Percentiles rank a stretch among this genome's conserved stretches.
phyloP scores from a whole-genome alignment of 2,888 invertebrate genomes.

The Acanthosoma haemorrhoidale region DNA sequence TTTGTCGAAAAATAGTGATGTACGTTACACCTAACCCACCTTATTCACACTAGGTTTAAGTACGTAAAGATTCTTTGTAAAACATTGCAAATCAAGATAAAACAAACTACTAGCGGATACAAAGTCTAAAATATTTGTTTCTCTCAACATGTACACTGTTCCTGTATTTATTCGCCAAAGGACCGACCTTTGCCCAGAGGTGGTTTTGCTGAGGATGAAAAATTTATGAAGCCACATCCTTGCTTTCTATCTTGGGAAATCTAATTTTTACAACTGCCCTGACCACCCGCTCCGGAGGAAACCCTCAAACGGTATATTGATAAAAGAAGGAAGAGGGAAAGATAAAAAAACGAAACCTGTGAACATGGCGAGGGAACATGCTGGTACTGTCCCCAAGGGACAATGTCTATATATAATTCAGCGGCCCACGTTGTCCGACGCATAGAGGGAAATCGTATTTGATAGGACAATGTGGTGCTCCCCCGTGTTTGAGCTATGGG shows the following conservation, averaged over 20 bases:
- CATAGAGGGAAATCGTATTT: no score
- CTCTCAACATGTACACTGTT: no score
- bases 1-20: no score
- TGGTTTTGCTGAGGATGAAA: neutral
- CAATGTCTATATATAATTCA: neutral
- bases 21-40: no score
- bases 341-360: neutral
- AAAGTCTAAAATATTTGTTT: no score
- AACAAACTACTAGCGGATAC: no score
- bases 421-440: neutral
- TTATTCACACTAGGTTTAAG: no score
- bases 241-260: slow-evolving; percentile 12
- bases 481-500: neutral
- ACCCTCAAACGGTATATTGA: slow-evolving; percentile 2
- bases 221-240: slow-evolving; percentile 3
- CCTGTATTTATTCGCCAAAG: no score
- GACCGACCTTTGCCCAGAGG: neutral
- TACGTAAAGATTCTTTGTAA: no score
- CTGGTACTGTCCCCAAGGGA: neutral
- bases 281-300: neutral
- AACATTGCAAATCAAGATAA: no score
- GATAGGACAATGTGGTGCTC: neutral
- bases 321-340: neutral
- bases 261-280: slow-evolving; percentile 1
- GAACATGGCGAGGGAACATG: neutral